These are phyloP conservation scores for Panthera uncia DNA, from an alignment of 2,113 vertebrate species.

Conservation along the genomic window DNA sequence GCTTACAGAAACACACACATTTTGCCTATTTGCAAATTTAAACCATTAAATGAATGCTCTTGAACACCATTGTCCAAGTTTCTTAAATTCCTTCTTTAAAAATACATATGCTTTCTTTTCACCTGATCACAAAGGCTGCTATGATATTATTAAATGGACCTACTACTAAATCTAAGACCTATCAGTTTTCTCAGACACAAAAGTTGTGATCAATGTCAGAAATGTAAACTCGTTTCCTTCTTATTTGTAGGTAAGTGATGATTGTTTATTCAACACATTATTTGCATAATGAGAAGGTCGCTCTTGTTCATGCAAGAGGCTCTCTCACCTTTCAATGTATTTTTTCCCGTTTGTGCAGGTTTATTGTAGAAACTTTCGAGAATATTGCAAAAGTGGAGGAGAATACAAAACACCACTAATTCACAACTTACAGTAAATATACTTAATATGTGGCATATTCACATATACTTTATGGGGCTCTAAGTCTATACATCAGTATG, in stretches of 20 bases:
- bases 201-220: neutral
- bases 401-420: neutral
- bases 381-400: neutral
- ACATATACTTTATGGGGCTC: neutral
- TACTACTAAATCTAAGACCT: neutral
- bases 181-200: neutral
- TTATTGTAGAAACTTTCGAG: neutral
- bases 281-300: neutral
- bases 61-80: neutral
- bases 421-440: neutral
- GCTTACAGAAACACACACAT: slow-evolving; percentile 16
- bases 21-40: slow-evolving; percentile 28
- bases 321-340: neutral
- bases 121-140: neutral
- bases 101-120: neutral
- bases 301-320: neutral
- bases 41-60: slow-evolving; percentile 2
- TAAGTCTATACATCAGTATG: neutral
- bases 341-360: neutral
- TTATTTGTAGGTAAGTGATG: neutral
- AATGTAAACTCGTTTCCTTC: neutral
- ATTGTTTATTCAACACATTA: neutral
- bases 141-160: neutral
- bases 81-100: slow-evolving; percentile 22
- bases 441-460: neutral